Base-by-base conservation (phyloP, 64 coral and sea anemone species). In the Montipora efflorescens region DNA sequence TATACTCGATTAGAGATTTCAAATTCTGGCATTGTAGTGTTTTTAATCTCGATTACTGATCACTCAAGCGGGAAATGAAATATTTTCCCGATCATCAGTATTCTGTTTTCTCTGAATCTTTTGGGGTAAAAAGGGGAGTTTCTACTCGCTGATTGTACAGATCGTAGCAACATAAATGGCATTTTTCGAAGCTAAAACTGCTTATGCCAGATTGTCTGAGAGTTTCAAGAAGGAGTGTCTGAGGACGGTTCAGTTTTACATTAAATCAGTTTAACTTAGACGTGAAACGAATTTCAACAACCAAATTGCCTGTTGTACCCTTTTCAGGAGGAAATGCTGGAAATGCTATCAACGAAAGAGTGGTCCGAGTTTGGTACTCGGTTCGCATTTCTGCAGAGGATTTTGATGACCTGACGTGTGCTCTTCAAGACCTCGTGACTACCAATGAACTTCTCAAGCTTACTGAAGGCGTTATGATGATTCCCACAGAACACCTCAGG, bases 341-440 rank as follows among this genome's bases (percentile, higher is more conserved):
- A 36, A 36, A 36, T 36, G 36, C 36, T 2, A 62, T 87, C 12
- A 47, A 57, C 16, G 1, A 18, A 12, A 36, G 74, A 19, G 91
- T 93, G 44, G 55, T 78, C 23, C 91, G 84, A 59, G 53, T 93
- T 55, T 93, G 91, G 91, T 93, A 93, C 62, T 93, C 91, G 4
- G 59, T 93, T 55, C 23, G 71, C 14, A 74, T 93, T 14, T 64
- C 70, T 19, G 18, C 66, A 77, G 2, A 79, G 25, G 82, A 93
- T 73, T 83, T 74, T 18, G 21, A 53, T 4, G 10, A 78, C 22
- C 50, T 93, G 18, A 47, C 73, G 16, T 74, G 55, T n/a, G 21
- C 77, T 20, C 82, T 93, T 36, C 81, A 76, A 66, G 91, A 93
- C 45, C 57, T 93, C 18, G 59, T 52, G 23, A 20, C 74, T 18